Conservation (phyloP, 2,113 vertebrate species). For the Alaudala cheleensis region DNA sequence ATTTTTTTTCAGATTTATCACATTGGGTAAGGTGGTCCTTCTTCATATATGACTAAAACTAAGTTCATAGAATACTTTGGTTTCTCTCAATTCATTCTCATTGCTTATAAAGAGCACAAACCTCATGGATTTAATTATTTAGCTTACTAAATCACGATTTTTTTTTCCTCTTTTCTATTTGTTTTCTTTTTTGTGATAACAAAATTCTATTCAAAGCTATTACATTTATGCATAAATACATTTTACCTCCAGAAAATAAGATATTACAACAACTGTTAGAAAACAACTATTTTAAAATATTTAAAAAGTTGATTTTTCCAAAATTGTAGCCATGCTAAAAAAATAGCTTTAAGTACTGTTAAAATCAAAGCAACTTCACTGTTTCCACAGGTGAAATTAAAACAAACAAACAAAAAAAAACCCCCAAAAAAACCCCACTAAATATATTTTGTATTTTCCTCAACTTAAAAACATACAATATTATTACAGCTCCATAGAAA, state of each 20-base stretch:
- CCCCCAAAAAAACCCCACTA: no score
- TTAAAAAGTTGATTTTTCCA: not conserved
- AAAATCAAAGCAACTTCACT: not conserved
- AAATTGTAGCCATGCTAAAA: not conserved
- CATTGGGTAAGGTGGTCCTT: not conserved
- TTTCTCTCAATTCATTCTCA: not conserved
- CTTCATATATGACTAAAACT: not conserved
- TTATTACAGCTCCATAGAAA: not conserved
- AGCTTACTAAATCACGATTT: not conserved
- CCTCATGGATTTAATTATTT: not conserved
- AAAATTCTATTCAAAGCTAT: not conserved
- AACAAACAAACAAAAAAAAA: not conserved
- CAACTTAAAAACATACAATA: rapidly evolving
- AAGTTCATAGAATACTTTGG: not conserved
- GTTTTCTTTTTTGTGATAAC: not conserved
- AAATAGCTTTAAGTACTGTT: not conserved
- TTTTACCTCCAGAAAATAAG: not conserved
- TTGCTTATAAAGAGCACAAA: not conserved
- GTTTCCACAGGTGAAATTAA: not conserved
- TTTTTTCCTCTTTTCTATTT: not conserved
- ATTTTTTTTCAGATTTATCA: not conserved
- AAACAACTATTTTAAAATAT: not conserved
- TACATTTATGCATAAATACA: not conserved
- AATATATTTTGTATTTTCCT: not conserved
- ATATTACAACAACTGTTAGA: not conserved